phyloP scores from a whole-genome alignment of 2,113 vertebrate species.

The Caracal caracal region DNA sequence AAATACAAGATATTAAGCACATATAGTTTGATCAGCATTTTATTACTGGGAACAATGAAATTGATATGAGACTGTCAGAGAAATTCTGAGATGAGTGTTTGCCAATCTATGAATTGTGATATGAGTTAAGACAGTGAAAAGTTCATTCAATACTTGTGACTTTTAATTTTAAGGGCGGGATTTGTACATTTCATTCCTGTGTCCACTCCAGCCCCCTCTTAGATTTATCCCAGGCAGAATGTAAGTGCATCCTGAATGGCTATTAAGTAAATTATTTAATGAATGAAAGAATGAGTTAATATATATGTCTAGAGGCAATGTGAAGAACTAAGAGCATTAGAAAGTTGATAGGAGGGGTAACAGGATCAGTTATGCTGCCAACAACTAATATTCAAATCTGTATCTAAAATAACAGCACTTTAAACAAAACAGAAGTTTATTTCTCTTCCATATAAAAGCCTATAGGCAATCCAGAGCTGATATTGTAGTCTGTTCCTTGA shows the following conservation, averaged over 20 bases:
- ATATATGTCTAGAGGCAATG: not conserved
- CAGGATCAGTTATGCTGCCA: not conserved
- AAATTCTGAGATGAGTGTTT: slow-evolving; percentile 40
- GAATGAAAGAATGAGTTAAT: not conserved
- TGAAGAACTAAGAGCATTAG: not conserved
- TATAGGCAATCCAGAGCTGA: not conserved
- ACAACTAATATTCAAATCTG: not conserved
- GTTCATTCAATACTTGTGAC: not conserved
- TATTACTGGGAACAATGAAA: not conserved
- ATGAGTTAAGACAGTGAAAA: not conserved
- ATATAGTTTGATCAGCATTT: not conserved
- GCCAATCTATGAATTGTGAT: not conserved
- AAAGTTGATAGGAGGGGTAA: not conserved
- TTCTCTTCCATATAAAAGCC: not conserved
- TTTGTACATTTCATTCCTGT: not conserved
- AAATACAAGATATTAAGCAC: not conserved
- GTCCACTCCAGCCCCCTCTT: not conserved
- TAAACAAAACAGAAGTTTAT: not conserved
- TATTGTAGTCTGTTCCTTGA: not conserved
- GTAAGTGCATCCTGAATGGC: not conserved
- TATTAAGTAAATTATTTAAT: slow-evolving; percentile 3
- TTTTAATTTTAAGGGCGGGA: slow-evolving; percentile 9
- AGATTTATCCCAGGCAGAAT: slow-evolving; percentile 42
- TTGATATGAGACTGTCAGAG: not conserved
- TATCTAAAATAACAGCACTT: not conserved